phyloP scores from a whole-genome alignment of 2,797 vertebrate species.

The Gymnothorax reevesii region DNA sequence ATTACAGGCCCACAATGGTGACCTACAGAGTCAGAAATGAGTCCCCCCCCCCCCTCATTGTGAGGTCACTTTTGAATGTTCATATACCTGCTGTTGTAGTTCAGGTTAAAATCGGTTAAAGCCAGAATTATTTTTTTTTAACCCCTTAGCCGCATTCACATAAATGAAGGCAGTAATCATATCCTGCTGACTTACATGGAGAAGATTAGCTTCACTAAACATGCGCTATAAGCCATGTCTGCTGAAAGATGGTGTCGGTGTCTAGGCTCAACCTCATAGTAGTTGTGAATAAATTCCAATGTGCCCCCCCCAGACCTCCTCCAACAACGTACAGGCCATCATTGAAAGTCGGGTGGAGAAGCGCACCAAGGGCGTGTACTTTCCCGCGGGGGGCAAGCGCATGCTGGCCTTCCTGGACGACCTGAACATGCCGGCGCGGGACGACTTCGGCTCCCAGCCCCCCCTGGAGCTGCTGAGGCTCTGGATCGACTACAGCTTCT shows the following conservation, averaged over 20 bases:
- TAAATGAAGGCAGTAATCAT: too few species aligned
- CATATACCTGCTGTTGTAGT: too few species aligned
- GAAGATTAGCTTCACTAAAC: too few species aligned
- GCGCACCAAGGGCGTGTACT: conserved; percentile 81
- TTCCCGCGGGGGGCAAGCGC: conserved; percentile 79
- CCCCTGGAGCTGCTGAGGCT: conserved; percentile 85
- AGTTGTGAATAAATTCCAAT: conserved; percentile 1
- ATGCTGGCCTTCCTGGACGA: conserved; percentile 87
- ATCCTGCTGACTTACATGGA: too few species aligned
- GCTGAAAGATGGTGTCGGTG: too few species aligned
- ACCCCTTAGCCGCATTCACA: too few species aligned
- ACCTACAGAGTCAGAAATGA: conserved; percentile 35
- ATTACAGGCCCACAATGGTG: conserved; percentile 14
- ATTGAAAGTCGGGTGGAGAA: conserved; percentile 85
- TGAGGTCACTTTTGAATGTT: too few species aligned
- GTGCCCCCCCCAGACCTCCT: conserved; percentile 73
- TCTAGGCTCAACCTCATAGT: too few species aligned
- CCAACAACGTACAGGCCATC: conserved; percentile 82
- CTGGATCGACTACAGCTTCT: conserved; percentile 89
- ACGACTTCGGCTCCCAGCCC: conserved; percentile 85
- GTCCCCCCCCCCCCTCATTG: too few species aligned
- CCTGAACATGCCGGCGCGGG: conserved; percentile 86
- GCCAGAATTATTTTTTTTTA: too few species aligned
- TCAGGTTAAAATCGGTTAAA: too few species aligned
- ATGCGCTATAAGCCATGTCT: too few species aligned